Percentiles rank a stretch among this genome's conserved stretches.
phyloP scores from a whole-genome alignment of 1,140 invertebrate genomes.

The Calliopsis andreniformis region DNA sequence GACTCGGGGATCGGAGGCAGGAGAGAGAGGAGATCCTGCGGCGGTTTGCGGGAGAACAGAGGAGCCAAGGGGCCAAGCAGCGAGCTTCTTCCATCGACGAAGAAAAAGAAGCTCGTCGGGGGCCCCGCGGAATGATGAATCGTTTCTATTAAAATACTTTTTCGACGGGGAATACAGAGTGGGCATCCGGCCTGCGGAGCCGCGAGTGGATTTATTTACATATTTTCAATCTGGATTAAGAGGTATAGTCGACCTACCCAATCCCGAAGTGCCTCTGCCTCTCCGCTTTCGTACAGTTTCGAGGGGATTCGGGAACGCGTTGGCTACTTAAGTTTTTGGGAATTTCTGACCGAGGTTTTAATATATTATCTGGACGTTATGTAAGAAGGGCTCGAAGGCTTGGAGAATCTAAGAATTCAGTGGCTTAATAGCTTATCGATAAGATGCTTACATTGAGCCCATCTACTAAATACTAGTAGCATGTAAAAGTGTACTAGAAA shows the following conservation, averaged over 20 bases:
- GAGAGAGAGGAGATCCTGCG: conserved; percentile 3
- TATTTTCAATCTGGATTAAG: conserved; percentile 82
- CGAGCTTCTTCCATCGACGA: conserved; percentile 36
- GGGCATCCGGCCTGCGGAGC: conserved; percentile 73
- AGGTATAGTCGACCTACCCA: conserved; percentile 66
- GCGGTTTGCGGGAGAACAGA: not conserved
- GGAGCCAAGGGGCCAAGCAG: conserved; percentile 32
- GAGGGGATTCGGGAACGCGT: not conserved
- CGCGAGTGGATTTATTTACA: conserved; percentile 80
- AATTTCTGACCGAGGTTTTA: no score
- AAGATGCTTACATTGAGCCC: no score
- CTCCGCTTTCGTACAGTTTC: not conserved
- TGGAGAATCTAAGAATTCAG: no score
- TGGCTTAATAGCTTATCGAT: no score
- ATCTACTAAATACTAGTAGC: no score
- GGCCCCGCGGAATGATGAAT: conserved; percentile 79
- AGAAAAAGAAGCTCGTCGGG: conserved; percentile 65
- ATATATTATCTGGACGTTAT: no score
- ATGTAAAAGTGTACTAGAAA: no score
- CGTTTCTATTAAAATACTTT: conserved; percentile 83
- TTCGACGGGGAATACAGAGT: conserved; percentile 80
- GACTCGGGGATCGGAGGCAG: not conserved
- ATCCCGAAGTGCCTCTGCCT: conserved; percentile 11
- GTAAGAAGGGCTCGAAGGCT: no score
- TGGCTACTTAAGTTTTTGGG: no score